Evolutionary conservation across 2,797 vertebrate species (phyloP), one percentile per base, ranked within the genome.

Genomic region (Myripristis jacobus): DNA sequence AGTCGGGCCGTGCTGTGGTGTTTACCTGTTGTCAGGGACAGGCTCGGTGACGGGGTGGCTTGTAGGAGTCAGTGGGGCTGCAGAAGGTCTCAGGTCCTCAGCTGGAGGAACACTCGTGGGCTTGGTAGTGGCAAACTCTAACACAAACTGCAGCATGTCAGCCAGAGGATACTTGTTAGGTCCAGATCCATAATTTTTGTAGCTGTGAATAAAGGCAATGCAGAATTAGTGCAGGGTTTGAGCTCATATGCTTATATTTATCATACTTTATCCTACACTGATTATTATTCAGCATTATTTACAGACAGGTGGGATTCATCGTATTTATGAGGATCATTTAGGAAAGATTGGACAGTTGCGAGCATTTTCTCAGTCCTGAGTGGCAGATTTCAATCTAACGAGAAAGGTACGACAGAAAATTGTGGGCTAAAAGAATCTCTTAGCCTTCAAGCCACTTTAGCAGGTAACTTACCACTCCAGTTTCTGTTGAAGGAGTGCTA

Each of bases 101-200:
- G 92, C 79, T 0, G 88, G 47, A 18, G 83, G 76, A 25, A 60
- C 66, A 36, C 38, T 88, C 0, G 91, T 68, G 9, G 95, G 92
- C 77, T 95, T 95, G 0, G 96, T 94, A 34, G 94, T 88, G 21
- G 96, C 89, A 66, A 99, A 99, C 81, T 99, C 97, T 15, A 98
- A 90, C 22, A 98, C 94, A 0, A 97, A 98, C 85, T 96, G 96
- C 66, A 99, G 84, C 96, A 99, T 97, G 84, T 98, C 97, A 0
- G 95, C 95, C 43, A 99, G 93, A 0, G 97, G 96, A 22, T 96
- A 98, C 73, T 95, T 96, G 27, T 89, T 75, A 0, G 95, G 92
- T 18, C 97, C 97, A 0, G 97, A 98, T 83, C 98, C 97, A 0
- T 96, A 99, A 52, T 94, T 95, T 89, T 95, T 94, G 78, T 98